Base-by-base conservation (phyloP, 2,113 vertebrate species). In the Gallinago jamesoni region DNA sequence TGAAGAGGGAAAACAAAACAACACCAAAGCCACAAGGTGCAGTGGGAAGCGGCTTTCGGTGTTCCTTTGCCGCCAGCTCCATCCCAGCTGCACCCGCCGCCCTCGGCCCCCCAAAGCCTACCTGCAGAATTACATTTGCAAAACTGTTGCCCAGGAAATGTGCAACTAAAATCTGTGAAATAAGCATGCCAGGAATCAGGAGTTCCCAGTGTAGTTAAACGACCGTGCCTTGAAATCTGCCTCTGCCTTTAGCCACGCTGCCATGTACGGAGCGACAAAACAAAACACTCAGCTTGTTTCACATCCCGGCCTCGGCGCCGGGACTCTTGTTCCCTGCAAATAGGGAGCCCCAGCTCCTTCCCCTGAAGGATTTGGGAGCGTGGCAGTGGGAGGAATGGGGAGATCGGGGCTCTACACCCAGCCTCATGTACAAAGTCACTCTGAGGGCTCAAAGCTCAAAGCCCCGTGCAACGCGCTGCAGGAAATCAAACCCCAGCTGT, bases 121-220 rank as follows among this genome's bases (percentile, higher is more conserved):
- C 96, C 93, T 96, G 95, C 73, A 75, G 88, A 80, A 89, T 84
- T 86, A 68, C 76, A 90, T 92, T 89, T 94, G 84, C 92, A 91
- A 87, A 96, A 82, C 84, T 79, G 77, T 84, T 79, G 94, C 90
- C 94, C 95, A 33, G 95, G 86, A 94, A 96, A 96, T 84, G 90
- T 94, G 96, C 92, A 78, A 50, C 94, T 96, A 97, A 96, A 86
- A 92, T 86, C 96, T 96, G 96, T 97, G 94, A 96, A 96, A 97
- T 90, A 88, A 92, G 94, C 96, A 90, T 96, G 92, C 93, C 95
- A 68, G 90, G 93, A 93, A 96, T 90, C 96, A 96, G 94, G 41
- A 52, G 0, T 95, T 96, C 85, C 88, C 95, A 90, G 90, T 93
- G 93, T 95, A 93, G 90, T 90, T 94, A 96, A 97, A 96, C 60